Percentiles rank a stretch among this genome's conserved stretches.
Evolutionary conservation across 2,797 vertebrate genomes (phyloP).

Genomic region (Microctenopoma lineatum): DNA sequence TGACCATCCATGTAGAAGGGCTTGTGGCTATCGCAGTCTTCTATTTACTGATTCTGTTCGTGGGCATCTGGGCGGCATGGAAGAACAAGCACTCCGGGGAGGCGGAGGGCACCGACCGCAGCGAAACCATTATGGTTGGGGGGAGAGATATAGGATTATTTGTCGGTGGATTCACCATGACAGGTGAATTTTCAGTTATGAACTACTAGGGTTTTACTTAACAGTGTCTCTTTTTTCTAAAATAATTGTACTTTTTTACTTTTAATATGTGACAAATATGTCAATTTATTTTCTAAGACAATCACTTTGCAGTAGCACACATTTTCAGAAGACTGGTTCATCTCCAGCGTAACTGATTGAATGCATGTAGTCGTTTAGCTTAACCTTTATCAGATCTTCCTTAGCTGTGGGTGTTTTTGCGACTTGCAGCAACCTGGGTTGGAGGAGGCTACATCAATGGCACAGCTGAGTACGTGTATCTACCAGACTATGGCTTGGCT

Average conservation of each 20-base stretch:
- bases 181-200: conserved; percentile 80
- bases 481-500: conserved; percentile 91
- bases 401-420: not conserved
- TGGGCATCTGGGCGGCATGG: conserved; percentile 99
- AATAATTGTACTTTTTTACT: not conserved
- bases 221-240: not conserved
- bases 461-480: conserved; percentile 96
- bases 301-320: not conserved
- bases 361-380: no score
- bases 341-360: not conserved
- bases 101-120: conserved; percentile 87
- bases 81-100: conserved; percentile 94
- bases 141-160: conserved; percentile 96
- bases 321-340: not conserved
- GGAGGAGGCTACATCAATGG: conserved; percentile 99
- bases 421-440: conserved; percentile 94
- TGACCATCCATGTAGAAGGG: conserved; percentile 95
- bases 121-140: conserved; percentile 97
- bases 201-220: not conserved
- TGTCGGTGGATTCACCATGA: conserved; percentile 98
- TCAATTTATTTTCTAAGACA: not conserved
- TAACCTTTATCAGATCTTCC: not conserved
- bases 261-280: not conserved
- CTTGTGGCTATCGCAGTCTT: conserved; percentile 94
- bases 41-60: conserved; percentile 92